A percentile compares a stretch with the other conserved stretches of the same genome.
These are phyloP conservation scores for Micrasema longulum DNA, from an alignment of 1,140 invertebrate genomes.

Conservation along the genomic window DNA sequence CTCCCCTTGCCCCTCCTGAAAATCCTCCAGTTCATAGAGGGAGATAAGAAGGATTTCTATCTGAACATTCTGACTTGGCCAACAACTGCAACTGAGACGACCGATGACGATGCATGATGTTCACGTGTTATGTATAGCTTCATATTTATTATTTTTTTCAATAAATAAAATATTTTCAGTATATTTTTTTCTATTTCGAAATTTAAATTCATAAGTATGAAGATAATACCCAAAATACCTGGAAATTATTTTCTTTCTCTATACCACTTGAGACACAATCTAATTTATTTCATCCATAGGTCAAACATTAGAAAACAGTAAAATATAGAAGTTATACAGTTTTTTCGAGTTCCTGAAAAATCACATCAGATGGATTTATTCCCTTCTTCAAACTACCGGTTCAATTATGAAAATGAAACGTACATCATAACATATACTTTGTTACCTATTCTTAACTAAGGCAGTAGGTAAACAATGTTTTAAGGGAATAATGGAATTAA, in stretches of 20 bases:
- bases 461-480: no score
- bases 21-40: not conserved
- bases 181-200: not conserved
- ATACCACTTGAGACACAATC: not conserved
- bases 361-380: not conserved
- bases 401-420: no score
- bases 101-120: not conserved
- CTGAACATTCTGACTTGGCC: slow-evolving; percentile 2
- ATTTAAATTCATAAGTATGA: slow-evolving; percentile 8
- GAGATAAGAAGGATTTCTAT: not conserved
- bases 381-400: not conserved
- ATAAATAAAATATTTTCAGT: not conserved
- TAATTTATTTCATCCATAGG: not conserved
- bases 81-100: slow-evolving; percentile 1
- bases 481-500: no score
- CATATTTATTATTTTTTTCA: not conserved
- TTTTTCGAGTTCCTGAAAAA: not conserved
- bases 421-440: no score
- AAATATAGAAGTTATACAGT: slow-evolving; percentile 6
- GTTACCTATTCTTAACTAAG: no score
- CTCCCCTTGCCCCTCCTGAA: no score
- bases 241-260: not conserved
- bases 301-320: slow-evolving; percentile 5
- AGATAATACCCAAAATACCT: not conserved
- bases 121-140: not conserved